Percentiles rank a stretch among this genome's conserved stretches.
phyloP scores from a whole-genome alignment of 2,888 invertebrate species.

The Marronus borbonicus region DNA sequence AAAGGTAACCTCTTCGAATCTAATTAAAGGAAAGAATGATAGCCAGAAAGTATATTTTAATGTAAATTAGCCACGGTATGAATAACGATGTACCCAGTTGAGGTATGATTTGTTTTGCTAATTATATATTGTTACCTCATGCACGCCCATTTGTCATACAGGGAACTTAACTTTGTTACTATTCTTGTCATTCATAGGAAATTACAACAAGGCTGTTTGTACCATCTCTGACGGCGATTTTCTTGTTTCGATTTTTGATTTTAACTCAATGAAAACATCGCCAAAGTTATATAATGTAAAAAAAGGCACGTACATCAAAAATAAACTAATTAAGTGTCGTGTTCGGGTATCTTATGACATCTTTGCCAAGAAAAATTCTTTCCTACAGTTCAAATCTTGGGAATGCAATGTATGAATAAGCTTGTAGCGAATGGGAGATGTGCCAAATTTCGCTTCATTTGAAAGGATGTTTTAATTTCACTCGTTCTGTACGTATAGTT shows the following conservation, averaged over 20 bases:
- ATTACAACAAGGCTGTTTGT: not conserved
- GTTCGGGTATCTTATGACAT: not conserved
- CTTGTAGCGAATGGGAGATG: not conserved
- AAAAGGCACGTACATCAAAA: too few relatives aligned
- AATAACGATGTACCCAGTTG: conserved; percentile 7
- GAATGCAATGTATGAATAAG: conserved; percentile 4
- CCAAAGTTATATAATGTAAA: too few relatives aligned
- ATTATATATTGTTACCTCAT: conserved; percentile 34
- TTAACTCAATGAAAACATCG: too few relatives aligned
- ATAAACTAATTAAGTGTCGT: not conserved
- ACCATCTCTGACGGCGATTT: too few relatives aligned
- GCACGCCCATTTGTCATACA: conserved; percentile 8
- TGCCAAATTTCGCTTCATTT: conserved; percentile 14
- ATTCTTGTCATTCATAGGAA: not conserved
- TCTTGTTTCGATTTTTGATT: too few relatives aligned
- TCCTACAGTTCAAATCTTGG: not conserved
- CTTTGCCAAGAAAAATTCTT: not conserved
- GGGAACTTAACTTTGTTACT: not conserved
- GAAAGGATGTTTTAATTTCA: not conserved
- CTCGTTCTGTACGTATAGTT: not conserved
- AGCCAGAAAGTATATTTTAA: not conserved
- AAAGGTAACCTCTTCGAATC: not conserved
- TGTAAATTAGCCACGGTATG: not conserved
- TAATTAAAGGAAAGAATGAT: not conserved
- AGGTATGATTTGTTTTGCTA: conserved; percentile 30